Conservation (phyloP, 1,140 invertebrate genomes). For the Drosophila santomea region DNA sequence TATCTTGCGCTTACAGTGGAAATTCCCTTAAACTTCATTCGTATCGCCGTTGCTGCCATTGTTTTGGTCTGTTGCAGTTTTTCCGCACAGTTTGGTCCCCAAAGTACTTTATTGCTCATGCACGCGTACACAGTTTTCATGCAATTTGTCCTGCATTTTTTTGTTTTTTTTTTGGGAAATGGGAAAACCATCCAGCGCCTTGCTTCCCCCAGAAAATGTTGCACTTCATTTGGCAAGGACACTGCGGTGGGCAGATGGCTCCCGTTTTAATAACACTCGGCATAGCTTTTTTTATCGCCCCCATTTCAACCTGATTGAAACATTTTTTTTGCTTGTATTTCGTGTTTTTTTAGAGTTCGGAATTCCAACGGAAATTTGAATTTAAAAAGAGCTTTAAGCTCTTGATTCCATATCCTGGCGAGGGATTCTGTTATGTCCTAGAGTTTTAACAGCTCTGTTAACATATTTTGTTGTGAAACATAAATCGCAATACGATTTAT, state of each 20-base stretch:
- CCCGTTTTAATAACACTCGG: conserved; percentile 11
- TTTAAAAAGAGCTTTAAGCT: neutral
- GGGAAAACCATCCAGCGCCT: neutral
- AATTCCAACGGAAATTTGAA: neutral
- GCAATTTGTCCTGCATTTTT: conserved; percentile 32
- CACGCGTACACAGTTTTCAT: conserved; percentile 49
- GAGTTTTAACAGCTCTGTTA: too few species aligned
- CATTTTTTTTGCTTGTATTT: neutral
- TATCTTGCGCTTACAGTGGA: conserved; percentile 72
- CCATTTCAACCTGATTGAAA: conserved; percentile 18
- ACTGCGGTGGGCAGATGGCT: conserved; percentile 11
- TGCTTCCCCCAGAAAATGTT: conserved; percentile 1
- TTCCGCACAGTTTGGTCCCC: conserved; percentile 55
- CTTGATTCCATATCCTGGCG: neutral
- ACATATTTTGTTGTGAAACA: too few species aligned
- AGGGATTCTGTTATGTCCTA: too few species aligned
- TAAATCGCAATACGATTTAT: too few species aligned
- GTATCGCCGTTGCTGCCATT: conserved; percentile 29
- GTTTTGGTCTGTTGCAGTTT: conserved; percentile 60
- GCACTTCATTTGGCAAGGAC: conserved; percentile 42
- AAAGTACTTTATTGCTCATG: conserved; percentile 60
- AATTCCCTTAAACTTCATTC: conserved; percentile 70
- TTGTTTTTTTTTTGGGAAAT: neutral
- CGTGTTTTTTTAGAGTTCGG: neutral
- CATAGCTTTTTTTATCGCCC: neutral